phyloP scores from a whole-genome alignment of 2,888 invertebrate species.

The Zygothrica quintamaculata region DNA sequence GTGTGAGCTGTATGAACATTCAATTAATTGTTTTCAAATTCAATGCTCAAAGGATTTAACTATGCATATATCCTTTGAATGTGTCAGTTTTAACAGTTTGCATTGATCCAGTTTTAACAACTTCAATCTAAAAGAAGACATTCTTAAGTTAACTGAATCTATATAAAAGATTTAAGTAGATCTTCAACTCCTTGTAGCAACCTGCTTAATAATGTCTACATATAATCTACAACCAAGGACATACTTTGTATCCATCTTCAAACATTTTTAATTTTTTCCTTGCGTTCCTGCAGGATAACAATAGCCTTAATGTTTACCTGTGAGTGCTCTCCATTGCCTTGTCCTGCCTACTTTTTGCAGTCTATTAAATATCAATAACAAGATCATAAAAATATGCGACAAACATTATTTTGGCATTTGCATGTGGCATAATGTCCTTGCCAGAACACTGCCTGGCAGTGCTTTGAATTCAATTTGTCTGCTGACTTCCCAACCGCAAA shows the following conservation, averaged over 20 bases:
- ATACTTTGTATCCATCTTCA: no score
- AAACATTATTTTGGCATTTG: constrained; percentile 67
- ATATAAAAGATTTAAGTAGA: no score
- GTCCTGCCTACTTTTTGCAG: not conserved
- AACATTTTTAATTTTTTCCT: no score
- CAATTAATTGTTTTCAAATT: constrained; percentile 71
- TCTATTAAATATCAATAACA: constrained; percentile 66
- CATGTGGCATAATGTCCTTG: constrained; percentile 23
- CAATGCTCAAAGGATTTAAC: constrained; percentile 41
- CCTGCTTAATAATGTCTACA: no score
- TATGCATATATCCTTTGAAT: constrained; percentile 9
- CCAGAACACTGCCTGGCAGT: no score
- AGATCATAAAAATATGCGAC: constrained; percentile 66
- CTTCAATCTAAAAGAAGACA: no score
- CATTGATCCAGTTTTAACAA: constrained; percentile 4
- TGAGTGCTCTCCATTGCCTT: not conserved
- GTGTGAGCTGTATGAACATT: constrained; percentile 58
- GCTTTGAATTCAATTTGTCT: constrained; percentile 49
- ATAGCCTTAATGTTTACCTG: constrained; percentile 40
- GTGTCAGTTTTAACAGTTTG: constrained; percentile 63
- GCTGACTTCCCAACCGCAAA: constrained; percentile 65
- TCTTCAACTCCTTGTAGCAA: not conserved
- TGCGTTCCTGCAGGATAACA: no score
- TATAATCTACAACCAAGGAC: not conserved
- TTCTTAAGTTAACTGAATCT: no score